Evolutionary conservation across 2,888 invertebrate species (phyloP), one percentile per base, ranked within the genome.

Genomic region (Linnaemya vulpina): DNA sequence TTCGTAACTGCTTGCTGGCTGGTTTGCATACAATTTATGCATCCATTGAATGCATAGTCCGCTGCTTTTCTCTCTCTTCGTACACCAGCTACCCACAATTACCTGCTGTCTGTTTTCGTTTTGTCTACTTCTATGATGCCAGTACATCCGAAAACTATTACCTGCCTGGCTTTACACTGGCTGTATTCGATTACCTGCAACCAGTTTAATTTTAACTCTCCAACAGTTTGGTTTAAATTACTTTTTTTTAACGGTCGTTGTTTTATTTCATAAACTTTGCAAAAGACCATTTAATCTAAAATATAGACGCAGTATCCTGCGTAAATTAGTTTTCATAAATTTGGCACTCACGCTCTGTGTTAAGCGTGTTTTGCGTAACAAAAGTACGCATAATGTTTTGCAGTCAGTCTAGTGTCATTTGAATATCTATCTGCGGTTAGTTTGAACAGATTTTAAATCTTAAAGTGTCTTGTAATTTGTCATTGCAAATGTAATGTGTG

Each of bases 121-220:
- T 71, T 75, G 58, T 15, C 67, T 58, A 49, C 60, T 30, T 60
- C 60, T 74, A 74, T 81, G 68, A 70, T 75, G 70, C 75, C 38
- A 43, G 46, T 46, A 71, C 62, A 75, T 75, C 73, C 70, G 40
- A 51, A 51, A 68, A 20, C 35, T n/a, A 75, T n/a, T 75, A 58
- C 58, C 68, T 49, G 13, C 35, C 67, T 60, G 73, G 43, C 74
- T 75, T 51, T 60, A 71, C 70, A 58, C 49, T 38, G 58, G 10
- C 46, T 80, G 76, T 62, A 80, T 58, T 58, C 22, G 49, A 43
- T 30, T 82, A 75, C 65, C 70, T 82, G 75, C 78, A 82, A 85
- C 85, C 85, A 85, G 85, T 85, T 85, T 79, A 53, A 10, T 79
- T 78, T 71, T 78, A 85, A 49, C 85, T 82, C 78, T 85, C 40